Evolutionary conservation across 1,140 invertebrate species (phyloP), one percentile per base, ranked within the genome.

Genomic region (Drosophila suzukii): DNA sequence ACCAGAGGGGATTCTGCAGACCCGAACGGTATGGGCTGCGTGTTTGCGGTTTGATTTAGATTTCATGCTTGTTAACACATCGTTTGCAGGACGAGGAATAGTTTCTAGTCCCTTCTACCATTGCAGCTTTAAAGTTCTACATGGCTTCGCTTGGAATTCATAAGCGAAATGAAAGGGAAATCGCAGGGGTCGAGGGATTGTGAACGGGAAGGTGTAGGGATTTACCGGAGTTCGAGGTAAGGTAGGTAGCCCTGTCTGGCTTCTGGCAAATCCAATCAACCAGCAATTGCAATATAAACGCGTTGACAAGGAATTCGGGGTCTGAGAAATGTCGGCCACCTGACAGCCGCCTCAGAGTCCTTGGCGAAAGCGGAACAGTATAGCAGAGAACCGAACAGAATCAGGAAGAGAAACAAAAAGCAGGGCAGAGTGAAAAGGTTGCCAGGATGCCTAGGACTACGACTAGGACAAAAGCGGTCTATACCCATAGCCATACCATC

Each of bases 41-140:
- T 78, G 74, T 78, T 78, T 78, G 75, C 53, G 75, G 75, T 78
- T 78, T 78, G 75, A 78, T 78, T 78, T 78, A 78, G 75, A 78
- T 78, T 78, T 78, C 56, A 78, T 78, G 75, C 75, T 78, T 77
- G 75, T 78, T 78, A 78, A 78, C 75, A 78, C 75, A 78, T 78
- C 75, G 75, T 78, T 78, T 62, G 74, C 74, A 70, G 63, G 74
- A 43, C 66, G 46, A 20, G 62, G n/a, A 76, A 66, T 74, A 61
- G 49, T 73, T 62, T 34, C 44, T 38, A 38, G 30, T 44, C 51
- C 36, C 32, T 30, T 50, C n/a, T 6, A 3, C 27, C 11, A 20
- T 1, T 5, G 30, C 1, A 24, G 38, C 53, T 65, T 72, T 51
- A 65, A 65, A 72, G 38, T 49, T 51, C 27, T n/a, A 5, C 43